Evolutionary conservation across 2,888 invertebrate species (phyloP).

Genomic region (Macrosoma leucophasiata): DNA sequence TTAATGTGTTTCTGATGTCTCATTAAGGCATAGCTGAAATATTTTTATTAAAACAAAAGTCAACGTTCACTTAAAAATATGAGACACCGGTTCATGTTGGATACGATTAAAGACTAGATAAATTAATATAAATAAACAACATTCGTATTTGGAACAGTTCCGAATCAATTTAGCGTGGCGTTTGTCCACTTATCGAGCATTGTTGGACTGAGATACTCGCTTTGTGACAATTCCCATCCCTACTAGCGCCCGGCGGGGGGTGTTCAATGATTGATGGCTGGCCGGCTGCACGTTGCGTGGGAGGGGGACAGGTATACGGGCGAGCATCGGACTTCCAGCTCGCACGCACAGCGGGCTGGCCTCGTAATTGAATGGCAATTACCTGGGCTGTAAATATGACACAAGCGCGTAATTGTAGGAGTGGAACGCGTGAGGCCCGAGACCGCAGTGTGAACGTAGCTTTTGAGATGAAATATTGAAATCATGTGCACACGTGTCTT

Average conservation of each 20-base stretch:
- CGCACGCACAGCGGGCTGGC: slow-evolving; percentile 54
- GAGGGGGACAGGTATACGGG: slow-evolving; percentile 42
- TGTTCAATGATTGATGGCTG: slow-evolving; percentile 71
- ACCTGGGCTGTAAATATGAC: slow-evolving; percentile 77
- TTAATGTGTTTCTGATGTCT: too few relatives aligned
- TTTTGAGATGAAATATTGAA: slow-evolving; percentile 65
- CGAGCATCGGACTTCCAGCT: slow-evolving; percentile 38
- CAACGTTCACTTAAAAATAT: neutral
- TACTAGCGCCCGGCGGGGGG: slow-evolving; percentile 66
- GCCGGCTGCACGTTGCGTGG: slow-evolving; percentile 51
- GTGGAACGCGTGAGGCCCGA: slow-evolving; percentile 61
- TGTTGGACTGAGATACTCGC: slow-evolving; percentile 56
- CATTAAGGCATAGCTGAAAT: too few relatives aligned
- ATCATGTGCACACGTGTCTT: slow-evolving; percentile 40
- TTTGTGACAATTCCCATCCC: slow-evolving; percentile 69
- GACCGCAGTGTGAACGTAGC: slow-evolving; percentile 56
- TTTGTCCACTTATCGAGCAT: slow-evolving; percentile 71
- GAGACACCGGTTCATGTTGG: slow-evolving; percentile 16
- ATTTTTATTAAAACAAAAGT: too few relatives aligned
- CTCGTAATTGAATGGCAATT: slow-evolving; percentile 76
- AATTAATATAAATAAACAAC: slow-evolving; percentile 51
- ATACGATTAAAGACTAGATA: slow-evolving; percentile 31
- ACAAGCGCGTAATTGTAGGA: slow-evolving; percentile 75
- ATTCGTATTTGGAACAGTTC: slow-evolving; percentile 47
- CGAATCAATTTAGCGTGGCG: slow-evolving; percentile 66